Base-by-base conservation (phyloP, 2,888 invertebrate species). In the Galerucella calmariensis region DNA sequence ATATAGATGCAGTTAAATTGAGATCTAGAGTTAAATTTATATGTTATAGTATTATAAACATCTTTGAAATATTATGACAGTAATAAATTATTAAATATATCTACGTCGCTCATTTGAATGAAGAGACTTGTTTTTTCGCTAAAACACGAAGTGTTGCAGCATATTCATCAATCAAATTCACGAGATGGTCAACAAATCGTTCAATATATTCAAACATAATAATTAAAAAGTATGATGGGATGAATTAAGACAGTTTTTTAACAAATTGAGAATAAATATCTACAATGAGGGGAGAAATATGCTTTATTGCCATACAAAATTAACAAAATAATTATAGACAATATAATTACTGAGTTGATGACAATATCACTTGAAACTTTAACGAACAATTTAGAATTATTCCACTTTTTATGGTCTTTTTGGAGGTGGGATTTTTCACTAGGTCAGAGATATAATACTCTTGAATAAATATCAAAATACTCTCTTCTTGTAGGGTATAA, bases 31-130 rank as follows among this genome's bases (percentile, higher is more conserved):
- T 58, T 58, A 58, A 58, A 58, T 16, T 11, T 27, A 27, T 61
- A 61, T 61, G 10, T 61, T 61, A 10, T 61, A 35, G 59, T 24
- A 5, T 14, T 35, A 35, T 35, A 35, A 61, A 61, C 61, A 61
- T 12, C 11, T 11, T 35, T 27, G 59, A 61, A 14, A 35, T 61
- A 14, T 61, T 35, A 14, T 61, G 61, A 35, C 27, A 61, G 27
- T 61, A 61, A 35, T 58, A 58, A 58, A 58, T 58, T 24, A 58
- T 58, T 58, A 2, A 58, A 16, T 51, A 14, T 51, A 51, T 51
- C 14, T n/a, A 51, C n/a, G 51, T 51, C 51, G n/a, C 51, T 51
- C 14, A 51, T n/a, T 51, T 51, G n/a, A 51, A 51, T 51, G n/a
- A 8, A 51, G 8, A 51, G n/a, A 51, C 51, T 6, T n/a, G n/a